Percentiles rank a stretch among this genome's conserved stretches.
Evolutionary conservation across 2,113 vertebrate species (phyloP).

Genomic region (Prionailurus bengalensis): DNA sequence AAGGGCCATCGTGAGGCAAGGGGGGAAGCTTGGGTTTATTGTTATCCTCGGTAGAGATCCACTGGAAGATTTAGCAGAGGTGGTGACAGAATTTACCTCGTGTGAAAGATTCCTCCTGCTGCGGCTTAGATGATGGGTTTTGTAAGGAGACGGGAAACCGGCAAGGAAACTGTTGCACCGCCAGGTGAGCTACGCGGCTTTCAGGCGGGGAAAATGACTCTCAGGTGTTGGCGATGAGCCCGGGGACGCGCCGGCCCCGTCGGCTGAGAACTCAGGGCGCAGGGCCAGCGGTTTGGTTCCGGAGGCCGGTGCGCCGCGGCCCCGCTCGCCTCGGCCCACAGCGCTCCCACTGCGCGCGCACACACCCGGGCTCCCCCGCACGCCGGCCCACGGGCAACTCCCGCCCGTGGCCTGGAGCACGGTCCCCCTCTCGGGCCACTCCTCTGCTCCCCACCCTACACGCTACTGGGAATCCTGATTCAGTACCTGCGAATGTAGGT

Average conservation of each 20-base stretch:
- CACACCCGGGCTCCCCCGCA: background rate
- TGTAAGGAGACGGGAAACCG: background rate
- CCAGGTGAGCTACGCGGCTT: no score
- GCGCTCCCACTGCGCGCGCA: background rate
- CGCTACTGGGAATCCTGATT: background rate
- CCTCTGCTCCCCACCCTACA: background rate
- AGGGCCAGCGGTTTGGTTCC: background rate
- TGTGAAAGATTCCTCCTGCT: background rate
- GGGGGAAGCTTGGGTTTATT: rapidly evolving
- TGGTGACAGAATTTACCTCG: rapidly evolving
- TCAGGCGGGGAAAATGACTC: background rate
- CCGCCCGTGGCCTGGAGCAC: background rate
- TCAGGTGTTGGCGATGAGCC: background rate
- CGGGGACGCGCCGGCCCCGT: rapidly evolving
- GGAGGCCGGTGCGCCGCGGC: background rate
- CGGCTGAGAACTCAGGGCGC: background rate
- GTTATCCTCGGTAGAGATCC: rapidly evolving
- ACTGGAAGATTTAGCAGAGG: background rate
- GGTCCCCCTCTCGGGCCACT: background rate
- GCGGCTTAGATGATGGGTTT: background rate
- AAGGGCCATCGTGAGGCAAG: background rate
- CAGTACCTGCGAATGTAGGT: background rate
- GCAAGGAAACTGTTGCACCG: background rate
- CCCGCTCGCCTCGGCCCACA: background rate
- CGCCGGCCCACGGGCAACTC: background rate